Conservation (phyloP, 2,888 invertebrate genomes). For the Pseudococcus longispinus region DNA sequence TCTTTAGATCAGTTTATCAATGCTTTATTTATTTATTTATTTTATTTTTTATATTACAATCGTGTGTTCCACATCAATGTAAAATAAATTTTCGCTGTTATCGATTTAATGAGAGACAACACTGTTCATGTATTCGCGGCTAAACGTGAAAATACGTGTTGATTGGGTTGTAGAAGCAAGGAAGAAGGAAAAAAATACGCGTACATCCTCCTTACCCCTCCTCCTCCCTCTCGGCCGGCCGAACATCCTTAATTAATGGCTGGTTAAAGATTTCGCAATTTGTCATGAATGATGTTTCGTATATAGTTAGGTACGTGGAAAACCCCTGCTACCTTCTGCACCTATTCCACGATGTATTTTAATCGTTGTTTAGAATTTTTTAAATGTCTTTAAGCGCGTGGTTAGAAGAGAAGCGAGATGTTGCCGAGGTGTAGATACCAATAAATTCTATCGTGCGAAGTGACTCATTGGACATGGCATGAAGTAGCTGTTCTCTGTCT, state of each 20-base stretch:
- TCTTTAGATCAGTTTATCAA: constrained; percentile 49
- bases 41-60: constrained; percentile 47
- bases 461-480: neutral
- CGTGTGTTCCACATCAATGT: constrained; percentile 44
- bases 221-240: neutral
- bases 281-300: constrained; percentile 10
- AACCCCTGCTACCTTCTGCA: too few species aligned
- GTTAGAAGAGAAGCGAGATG: neutral
- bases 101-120: constrained; percentile 43
- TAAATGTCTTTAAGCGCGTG: neutral
- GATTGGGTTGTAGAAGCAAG: neutral
- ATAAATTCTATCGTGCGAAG: neutral
- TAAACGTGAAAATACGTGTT: constrained; percentile 29
- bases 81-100: constrained; percentile 38
- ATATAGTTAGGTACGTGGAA: neutral
- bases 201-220: neutral
- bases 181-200: neutral
- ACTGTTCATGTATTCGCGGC: constrained; percentile 34
- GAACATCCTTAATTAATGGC: constrained; percentile 34
- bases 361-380: neutral
- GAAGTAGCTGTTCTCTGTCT: neutral
- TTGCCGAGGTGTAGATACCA: neutral
- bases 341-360: neutral
- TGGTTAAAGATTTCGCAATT: constrained; percentile 11
- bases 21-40: constrained; percentile 39